These are phyloP conservation scores for Lycocorax pyrrhopterus DNA, from an alignment of 2,113 vertebrate species.

Conservation along the genomic window DNA sequence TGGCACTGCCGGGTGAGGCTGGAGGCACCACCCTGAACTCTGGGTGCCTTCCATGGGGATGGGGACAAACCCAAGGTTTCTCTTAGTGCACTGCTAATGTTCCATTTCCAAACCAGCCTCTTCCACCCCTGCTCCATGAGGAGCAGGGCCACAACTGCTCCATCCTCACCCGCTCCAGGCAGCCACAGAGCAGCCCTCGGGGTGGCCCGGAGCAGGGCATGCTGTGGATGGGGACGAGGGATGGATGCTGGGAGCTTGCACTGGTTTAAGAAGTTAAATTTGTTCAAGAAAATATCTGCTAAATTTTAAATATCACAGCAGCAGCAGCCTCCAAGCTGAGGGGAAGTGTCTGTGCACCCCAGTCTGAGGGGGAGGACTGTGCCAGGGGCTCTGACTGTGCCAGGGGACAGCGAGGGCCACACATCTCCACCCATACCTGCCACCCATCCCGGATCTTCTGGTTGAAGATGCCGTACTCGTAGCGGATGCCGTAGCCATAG, in stretches of 20 bases:
- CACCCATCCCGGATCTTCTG: conserved; percentile 94
- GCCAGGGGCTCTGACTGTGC: accelerated
- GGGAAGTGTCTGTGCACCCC: neutral
- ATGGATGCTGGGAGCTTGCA: neutral
- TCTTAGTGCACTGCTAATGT: neutral
- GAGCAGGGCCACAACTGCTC: neutral
- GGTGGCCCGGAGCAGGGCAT: neutral
- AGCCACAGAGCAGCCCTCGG: neutral
- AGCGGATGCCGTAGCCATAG: conserved; percentile 94
- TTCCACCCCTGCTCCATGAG: neutral
- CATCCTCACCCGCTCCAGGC: neutral
- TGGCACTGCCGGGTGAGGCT: accelerated
- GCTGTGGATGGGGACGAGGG: neutral
- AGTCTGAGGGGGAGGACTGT: accelerated
- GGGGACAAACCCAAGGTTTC: neutral
- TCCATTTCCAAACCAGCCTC: neutral
- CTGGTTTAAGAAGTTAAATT: neutral
- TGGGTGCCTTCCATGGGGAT: accelerated
- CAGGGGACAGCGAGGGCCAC: accelerated
- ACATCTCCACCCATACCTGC: conserved; percentile 76
- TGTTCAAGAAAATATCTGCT: accelerated
- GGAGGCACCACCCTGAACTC: neutral
- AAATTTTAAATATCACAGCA: neutral
- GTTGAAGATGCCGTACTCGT: conserved; percentile 98
- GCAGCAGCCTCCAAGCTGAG: neutral